These are phyloP conservation scores for Uropetala carovei DNA, from an alignment of 2,888 invertebrate species.

Conservation along the genomic window DNA sequence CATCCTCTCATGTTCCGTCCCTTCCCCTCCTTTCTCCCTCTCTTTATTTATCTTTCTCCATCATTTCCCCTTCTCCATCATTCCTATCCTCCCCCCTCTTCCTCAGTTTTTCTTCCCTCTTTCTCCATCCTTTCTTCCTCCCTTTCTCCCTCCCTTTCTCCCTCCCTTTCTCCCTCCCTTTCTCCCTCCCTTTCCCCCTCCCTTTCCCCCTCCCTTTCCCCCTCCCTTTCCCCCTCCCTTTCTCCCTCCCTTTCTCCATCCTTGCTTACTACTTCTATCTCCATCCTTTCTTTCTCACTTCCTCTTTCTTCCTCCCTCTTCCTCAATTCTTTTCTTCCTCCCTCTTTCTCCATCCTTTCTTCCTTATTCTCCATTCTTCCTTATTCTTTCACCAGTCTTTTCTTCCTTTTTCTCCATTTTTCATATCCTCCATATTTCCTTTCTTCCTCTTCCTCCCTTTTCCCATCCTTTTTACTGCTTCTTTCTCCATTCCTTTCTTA, in stretches of 20 bases:
- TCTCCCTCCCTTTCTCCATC: too few relatives aligned
- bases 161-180: background rate
- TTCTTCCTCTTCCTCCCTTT: background rate
- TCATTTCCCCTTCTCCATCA: background rate
- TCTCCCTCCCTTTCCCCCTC: too few relatives aligned
- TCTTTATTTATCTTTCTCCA: background rate
- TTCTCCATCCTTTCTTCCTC: background rate
- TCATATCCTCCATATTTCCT: background rate
- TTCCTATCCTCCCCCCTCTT: too few relatives aligned
- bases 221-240: too few relatives aligned
- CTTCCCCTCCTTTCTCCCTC: background rate
- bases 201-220: too few relatives aligned
- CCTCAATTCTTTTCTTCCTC: background rate
- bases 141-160: background rate
- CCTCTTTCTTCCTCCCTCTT: too few relatives aligned
- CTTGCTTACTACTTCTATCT: too few relatives aligned
- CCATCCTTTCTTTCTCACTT: too few relatives aligned
- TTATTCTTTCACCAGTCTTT: background rate
- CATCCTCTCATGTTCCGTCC: background rate
- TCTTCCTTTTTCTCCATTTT: background rate
- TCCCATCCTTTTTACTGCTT: background rate
- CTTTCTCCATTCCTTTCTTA: background rate
- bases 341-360: background rate
- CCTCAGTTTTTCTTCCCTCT: background rate
- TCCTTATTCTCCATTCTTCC: background rate